Evolutionary conservation across 2,888 invertebrate species (phyloP), one percentile per base, ranked within the genome.

Genomic region (Lamellibrachia satsuma): DNA sequence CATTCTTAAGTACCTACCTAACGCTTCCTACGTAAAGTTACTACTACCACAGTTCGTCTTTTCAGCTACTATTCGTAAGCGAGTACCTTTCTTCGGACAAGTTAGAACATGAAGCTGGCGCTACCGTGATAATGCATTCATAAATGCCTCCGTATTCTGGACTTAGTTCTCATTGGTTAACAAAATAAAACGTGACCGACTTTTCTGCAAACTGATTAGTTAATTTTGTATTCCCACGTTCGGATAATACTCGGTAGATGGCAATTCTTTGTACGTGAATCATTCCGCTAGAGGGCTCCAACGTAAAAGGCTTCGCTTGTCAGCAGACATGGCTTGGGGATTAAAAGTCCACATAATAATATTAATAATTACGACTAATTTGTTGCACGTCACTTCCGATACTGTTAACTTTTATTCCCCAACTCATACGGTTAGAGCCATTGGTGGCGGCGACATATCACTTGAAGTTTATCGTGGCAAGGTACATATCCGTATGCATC

Each of bases 311-410:
- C 15, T 75, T 75, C 75, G 75, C 75, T 75, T 75, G 75, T 22
- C 75, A 75, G 75, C 75, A 75, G 75, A 75, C 15, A 75, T 75
- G 75, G 22, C 11, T 75, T 22, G 22, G n/a, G 22, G 75, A 75
- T 22, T 75, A 75, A 22, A 22, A 75, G 6, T 75, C 75, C n/a
- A n/a, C 22, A 75, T 75, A 75, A 15, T 75, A 75, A 75, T 75
- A 75, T n/a, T 75, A 75, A 75, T 75, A 75, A 75, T 75, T 75
- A 75, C 75, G 75, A 22, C 22, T 75, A 75, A 75, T 75, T 75
- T 75, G 75, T 75, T 75, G 15, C n/a, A n/a, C 75, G n/a, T 75
- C 15, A 75, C 6, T 15, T 75, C 75, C 75, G 75, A 75, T n/a
- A 75, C 15, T 22, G 75, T 75, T 75, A 75, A 75, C 75, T 75